A percentile compares a stretch with the other conserved stretches of the same genome.
Conservation (phyloP, 2,888 invertebrate genomes). For the Drosophila phalerata region DNA sequence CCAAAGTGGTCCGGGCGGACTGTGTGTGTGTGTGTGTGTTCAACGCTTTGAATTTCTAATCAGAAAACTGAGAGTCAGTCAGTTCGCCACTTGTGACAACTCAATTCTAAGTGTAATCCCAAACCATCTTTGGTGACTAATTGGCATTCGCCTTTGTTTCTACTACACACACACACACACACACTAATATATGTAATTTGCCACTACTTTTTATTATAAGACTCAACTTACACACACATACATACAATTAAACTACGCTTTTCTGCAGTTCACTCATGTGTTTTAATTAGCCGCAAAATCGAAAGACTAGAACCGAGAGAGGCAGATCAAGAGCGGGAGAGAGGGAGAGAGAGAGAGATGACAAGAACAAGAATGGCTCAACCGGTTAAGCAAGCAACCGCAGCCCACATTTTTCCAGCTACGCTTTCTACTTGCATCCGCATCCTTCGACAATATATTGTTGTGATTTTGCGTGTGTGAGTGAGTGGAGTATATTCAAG, state of each 20-base stretch:
- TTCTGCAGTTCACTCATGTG: slow-evolving; percentile 51
- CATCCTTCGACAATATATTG: slow-evolving; percentile 51
- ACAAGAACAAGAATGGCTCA: slow-evolving; percentile 49
- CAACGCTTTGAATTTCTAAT: slow-evolving; percentile 74
- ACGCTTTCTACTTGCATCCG: slow-evolving; percentile 59
- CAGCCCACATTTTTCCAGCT: slow-evolving; percentile 58
- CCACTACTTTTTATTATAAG: slow-evolving; percentile 43
- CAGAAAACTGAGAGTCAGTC: slow-evolving; percentile 42
- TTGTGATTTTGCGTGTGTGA: slow-evolving; percentile 16
- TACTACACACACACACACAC: slow-evolving; percentile 18
- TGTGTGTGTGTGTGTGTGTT: slow-evolving; percentile 27
- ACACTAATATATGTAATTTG: slow-evolving; percentile 20
- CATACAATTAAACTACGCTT: slow-evolving; percentile 5
- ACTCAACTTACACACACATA: slow-evolving; percentile 36
- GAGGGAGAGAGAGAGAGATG: slow-evolving; percentile 5
- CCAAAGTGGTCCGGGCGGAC: slow-evolving; percentile 54
- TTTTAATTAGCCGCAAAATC: slow-evolving; percentile 75
- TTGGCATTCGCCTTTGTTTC: slow-evolving; percentile 61
- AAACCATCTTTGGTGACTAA: slow-evolving; percentile 57
- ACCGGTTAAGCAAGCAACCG: slow-evolving; percentile 49
- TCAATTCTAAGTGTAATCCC: slow-evolving; percentile 41
- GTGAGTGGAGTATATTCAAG: slow-evolving; percentile 18
- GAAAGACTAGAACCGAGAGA: slow-evolving; percentile 26
- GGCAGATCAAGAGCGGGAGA: not conserved
- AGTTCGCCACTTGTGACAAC: slow-evolving; percentile 56